phyloP scores from a whole-genome alignment of 2,888 invertebrate genomes.

The Drosophila anomalata region DNA sequence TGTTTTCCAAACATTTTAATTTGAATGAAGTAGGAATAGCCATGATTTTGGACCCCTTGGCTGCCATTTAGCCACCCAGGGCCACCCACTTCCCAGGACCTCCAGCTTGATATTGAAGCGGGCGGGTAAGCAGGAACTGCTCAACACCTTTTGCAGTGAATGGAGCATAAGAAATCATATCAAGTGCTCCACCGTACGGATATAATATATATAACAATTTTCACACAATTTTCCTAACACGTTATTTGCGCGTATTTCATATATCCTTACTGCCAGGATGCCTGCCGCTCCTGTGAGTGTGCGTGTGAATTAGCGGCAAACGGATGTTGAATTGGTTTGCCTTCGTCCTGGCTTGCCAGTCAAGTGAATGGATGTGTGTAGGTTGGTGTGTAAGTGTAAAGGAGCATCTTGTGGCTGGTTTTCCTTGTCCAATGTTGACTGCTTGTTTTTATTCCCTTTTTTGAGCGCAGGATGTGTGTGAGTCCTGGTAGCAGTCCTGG shows the following conservation, averaged over 20 bases:
- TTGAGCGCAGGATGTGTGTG: constrained; percentile 28
- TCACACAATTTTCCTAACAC: constrained; percentile 78
- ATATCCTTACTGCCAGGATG: constrained; percentile 64
- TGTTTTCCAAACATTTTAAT: constrained; percentile 20
- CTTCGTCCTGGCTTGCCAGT: constrained; percentile 68
- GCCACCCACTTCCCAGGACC: not conserved
- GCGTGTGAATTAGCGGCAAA: constrained; percentile 77
- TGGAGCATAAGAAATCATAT: constrained; percentile 77
- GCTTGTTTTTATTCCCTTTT: constrained; percentile 73
- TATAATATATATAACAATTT: constrained; percentile 79
- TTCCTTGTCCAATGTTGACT: constrained; percentile 61
- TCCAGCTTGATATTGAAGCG: constrained; percentile 13
- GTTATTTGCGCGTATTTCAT: constrained; percentile 78
- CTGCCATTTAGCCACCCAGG: constrained; percentile 1
- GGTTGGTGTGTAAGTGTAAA: constrained; percentile 25
- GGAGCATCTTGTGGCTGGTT: constrained; percentile 73
- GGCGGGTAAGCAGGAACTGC: constrained; percentile 48
- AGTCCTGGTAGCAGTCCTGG: constrained; percentile 46
- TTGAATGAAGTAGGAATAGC: constrained; percentile 8
- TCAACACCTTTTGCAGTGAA: constrained; percentile 71
- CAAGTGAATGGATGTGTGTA: constrained; percentile 59
- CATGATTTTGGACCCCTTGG: constrained; percentile 13
- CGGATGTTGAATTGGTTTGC: constrained; percentile 78
- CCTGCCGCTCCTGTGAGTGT: constrained; percentile 19
- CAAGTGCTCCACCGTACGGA: constrained; percentile 64